These are phyloP conservation scores for Spilogale gracilis DNA, from an alignment of 2,113 vertebrate genomes.

Conservation along the genomic window DNA sequence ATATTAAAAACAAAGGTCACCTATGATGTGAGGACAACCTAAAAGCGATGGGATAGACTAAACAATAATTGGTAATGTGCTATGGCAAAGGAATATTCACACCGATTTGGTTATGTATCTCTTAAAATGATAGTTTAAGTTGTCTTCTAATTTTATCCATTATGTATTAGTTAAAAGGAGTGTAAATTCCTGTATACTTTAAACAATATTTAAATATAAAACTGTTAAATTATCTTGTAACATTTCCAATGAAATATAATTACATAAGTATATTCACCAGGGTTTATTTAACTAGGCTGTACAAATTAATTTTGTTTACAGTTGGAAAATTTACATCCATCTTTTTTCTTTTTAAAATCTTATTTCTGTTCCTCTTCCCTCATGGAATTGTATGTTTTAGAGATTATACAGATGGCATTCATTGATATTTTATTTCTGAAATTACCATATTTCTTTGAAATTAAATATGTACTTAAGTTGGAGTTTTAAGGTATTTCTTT, in stretches of 20 bases:
- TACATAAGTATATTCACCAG: neutral
- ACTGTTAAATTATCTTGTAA: neutral
- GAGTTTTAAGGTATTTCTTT: neutral
- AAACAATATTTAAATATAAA: constrained; percentile 15
- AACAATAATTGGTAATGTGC: neutral
- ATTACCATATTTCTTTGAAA: neutral
- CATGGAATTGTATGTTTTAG: neutral
- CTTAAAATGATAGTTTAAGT: neutral
- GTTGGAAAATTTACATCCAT: neutral
- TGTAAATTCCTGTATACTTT: neutral
- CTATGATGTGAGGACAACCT: neutral
- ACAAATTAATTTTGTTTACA: neutral
- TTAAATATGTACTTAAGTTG: neutral
- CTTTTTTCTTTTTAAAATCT: neutral
- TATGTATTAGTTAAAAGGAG: neutral
- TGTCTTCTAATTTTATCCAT: neutral
- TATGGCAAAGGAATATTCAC: neutral
- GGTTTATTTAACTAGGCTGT: neutral
- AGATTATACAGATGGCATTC: neutral
- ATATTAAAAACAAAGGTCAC: neutral
- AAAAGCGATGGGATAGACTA: neutral
- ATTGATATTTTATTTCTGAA: neutral
- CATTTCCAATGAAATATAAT: neutral
- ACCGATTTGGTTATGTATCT: neutral
- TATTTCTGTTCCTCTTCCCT: neutral